Evolutionary conservation across 2,113 vertebrate genomes (phyloP).

Genomic region (Carettochelys insculpta): DNA sequence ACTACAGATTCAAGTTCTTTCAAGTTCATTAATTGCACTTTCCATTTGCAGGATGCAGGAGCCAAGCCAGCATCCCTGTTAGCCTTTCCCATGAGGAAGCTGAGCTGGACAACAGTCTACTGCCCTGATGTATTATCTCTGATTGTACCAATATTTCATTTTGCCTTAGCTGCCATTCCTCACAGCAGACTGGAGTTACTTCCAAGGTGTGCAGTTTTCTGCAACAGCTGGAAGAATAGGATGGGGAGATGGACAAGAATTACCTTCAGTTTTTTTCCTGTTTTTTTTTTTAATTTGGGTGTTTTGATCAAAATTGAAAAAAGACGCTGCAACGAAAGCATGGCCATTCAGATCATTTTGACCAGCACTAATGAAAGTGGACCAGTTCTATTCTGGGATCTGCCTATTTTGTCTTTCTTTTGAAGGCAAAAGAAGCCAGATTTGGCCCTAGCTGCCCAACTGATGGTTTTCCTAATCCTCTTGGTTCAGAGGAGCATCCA

Average conservation of each 20-base stretch:
- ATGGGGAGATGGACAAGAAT: not conserved
- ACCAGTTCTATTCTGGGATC: not conserved
- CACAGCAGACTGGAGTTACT: not conserved
- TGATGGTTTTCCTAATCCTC: not conserved
- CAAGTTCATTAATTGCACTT: not conserved
- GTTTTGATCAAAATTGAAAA: not conserved
- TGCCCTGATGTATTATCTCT: not conserved
- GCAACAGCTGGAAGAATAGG: not conserved
- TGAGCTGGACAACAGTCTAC: not conserved
- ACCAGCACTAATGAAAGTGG: not conserved
- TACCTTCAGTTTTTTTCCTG: not conserved
- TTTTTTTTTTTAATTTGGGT: not conserved
- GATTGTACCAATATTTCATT: not conserved
- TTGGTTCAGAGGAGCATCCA: not conserved
- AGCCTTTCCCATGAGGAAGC: not conserved
- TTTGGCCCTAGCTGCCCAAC: not conserved
- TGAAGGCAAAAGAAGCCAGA: not conserved
- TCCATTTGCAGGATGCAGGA: not conserved
- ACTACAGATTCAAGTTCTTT: not conserved
- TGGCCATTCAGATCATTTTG: not conserved
- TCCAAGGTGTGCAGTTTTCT: not conserved
- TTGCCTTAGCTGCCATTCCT: not conserved
- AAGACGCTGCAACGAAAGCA: not conserved
- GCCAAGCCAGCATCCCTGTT: not conserved
- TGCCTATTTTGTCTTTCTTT: not conserved